Conservation (phyloP, 2,113 vertebrate species). For the Stigmatopora argus region DNA sequence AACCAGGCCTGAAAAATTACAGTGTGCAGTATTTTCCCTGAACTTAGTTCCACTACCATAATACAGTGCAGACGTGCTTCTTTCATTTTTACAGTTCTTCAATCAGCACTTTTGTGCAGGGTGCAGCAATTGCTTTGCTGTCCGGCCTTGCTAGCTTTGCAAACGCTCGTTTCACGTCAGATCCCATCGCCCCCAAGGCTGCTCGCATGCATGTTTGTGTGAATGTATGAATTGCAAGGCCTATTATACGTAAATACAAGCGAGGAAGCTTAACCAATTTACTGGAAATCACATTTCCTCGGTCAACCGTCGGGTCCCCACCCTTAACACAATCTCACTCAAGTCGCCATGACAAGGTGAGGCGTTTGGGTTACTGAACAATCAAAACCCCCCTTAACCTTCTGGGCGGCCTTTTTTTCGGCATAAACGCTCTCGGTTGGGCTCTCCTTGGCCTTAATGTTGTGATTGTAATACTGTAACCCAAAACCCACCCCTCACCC, state of each 20-base stretch:
- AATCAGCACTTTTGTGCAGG: conserved; percentile 8
- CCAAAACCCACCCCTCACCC: no score
- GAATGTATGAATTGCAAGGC: conserved; percentile 4
- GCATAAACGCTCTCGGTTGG: conserved; percentile 7
- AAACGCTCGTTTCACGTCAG: conserved; percentile 28
- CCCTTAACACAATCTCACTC: conserved; percentile 11
- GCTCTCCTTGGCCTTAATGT: conserved; percentile 30
- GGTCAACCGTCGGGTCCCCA: not conserved
- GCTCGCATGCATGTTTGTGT: conserved; percentile 9
- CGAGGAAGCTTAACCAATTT: conserved; percentile 1
- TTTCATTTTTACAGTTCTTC: conserved; percentile 44
- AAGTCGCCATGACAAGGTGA: conserved; percentile 22
- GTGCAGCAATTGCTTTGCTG: conserved; percentile 44
- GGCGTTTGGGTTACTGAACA: conserved; percentile 48
- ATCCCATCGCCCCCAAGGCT: conserved; percentile 35
- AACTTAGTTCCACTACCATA: conserved; percentile 1
- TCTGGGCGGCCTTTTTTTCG: conserved; percentile 12
- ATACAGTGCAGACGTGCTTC: conserved; percentile 18
- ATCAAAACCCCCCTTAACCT: conserved; percentile 50
- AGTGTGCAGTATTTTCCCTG: not conserved
- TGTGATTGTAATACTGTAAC: conserved; percentile 9
- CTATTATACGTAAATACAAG: conserved; percentile 26
- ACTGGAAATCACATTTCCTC: conserved; percentile 32
- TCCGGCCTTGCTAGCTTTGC: conserved; percentile 33
- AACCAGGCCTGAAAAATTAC: not conserved